A percentile compares a stretch with the other conserved stretches of the same genome.
These are phyloP conservation scores for Scaptomyza caliginosa DNA, from an alignment of 2,888 invertebrate species.

Conservation along the genomic window DNA sequence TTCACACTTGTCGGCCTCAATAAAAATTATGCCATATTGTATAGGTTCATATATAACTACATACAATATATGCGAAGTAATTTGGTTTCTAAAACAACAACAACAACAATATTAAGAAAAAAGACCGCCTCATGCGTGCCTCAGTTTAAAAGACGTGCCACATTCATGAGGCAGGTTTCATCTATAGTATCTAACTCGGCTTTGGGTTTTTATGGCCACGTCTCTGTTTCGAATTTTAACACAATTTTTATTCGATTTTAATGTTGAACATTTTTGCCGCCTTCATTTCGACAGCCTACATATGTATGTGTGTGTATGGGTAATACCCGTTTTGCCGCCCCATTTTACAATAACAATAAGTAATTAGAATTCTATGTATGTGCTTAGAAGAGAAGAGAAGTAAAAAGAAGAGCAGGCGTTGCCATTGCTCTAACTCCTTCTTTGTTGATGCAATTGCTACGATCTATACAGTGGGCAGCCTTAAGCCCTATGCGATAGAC, in stretches of 20 bases:
- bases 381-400: conserved; percentile 20
- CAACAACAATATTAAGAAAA: no score
- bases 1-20: conserved; percentile 68
- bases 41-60: no score
- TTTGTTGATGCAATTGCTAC: no score
- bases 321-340: conserved; percentile 1
- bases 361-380: conserved; percentile 55
- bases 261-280: conserved; percentile 74
- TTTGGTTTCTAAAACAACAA: not conserved
- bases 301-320: no score
- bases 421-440: no score
- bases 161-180: not conserved
- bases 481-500: no score
- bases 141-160: conserved; percentile 47
- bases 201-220: conserved; percentile 55
- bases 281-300: conserved; percentile 43
- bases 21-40: conserved; percentile 61
- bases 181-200: no score
- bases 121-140: conserved; percentile 43
- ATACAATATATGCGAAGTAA: conserved; percentile 11
- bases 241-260: conserved; percentile 73
- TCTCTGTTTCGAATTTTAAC: conserved; percentile 57
- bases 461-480: no score
- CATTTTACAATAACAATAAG: not conserved
- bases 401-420: no score